Conservation (phyloP, 2,797 vertebrate genomes). For the Cottoperca gobio region DNA sequence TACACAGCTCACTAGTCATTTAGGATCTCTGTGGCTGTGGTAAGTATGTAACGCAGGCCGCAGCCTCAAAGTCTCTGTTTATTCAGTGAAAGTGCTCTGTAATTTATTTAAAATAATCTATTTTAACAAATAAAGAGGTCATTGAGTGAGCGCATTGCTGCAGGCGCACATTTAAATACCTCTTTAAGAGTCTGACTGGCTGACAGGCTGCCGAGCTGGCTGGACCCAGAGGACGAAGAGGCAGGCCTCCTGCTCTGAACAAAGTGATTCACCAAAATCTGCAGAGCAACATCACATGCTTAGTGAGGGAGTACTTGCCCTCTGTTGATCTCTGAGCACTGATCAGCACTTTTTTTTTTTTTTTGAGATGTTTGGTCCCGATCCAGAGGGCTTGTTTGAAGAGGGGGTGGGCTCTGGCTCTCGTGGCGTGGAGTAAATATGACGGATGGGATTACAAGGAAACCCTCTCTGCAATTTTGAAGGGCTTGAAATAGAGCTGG, state of each 20-base stretch:
- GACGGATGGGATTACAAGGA: conserved; percentile 80
- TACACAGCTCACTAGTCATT: conserved; percentile 92
- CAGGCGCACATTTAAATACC: conserved; percentile 93
- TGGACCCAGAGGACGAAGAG: conserved; percentile 70
- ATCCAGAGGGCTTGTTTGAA: conserved; percentile 76
- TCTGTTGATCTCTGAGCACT: conserved; percentile 62
- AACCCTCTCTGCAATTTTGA: conserved; percentile 78
- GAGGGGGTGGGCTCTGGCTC: conserved; percentile 67
- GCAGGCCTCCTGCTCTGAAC: conserved; percentile 83
- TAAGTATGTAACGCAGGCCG: conserved; percentile 92
- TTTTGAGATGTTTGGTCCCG: conserved; percentile 73
- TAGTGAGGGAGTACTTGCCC: conserved; percentile 56
- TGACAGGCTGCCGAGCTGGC: conserved; percentile 80
- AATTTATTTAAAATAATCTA: conserved; percentile 99
- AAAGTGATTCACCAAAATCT: conserved; percentile 83
- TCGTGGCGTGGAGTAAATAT: conserved; percentile 75
- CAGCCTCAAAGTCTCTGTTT: conserved; percentile 98
- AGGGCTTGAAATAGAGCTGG: conserved; percentile 81
- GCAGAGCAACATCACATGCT: conserved; percentile 79
- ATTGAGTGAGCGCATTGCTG: conserved; percentile 92
- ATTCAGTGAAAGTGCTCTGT: conserved; percentile 99
- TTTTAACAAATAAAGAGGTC: conserved; percentile 99
- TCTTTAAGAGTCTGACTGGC: conserved; percentile 90
- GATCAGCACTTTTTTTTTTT: conserved; percentile 52
- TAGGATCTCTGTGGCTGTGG: conserved; percentile 94